Percentiles rank a stretch among this genome's conserved stretches.
Conservation (phyloP, 1,140 invertebrate genomes). For the Macrotrachela quadricornifera region DNA sequence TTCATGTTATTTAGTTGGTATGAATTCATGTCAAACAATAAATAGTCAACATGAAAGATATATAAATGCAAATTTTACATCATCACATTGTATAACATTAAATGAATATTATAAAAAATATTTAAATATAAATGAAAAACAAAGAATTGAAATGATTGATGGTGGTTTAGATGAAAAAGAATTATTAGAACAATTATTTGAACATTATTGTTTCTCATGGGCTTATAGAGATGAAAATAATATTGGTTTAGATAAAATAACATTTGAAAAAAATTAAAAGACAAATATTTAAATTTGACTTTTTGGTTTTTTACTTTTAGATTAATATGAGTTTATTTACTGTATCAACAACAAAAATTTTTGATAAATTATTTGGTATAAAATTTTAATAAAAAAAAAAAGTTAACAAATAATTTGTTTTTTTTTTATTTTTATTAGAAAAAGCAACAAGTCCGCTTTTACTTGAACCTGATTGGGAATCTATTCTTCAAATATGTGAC, state of each 20-base stretch:
- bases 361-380: too few species aligned
- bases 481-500: constrained; percentile 75
- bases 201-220: constrained; percentile 53
- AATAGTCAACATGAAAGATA: constrained; percentile 40
- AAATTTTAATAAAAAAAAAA: neutral
- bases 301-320: too few species aligned
- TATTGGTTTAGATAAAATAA: too few species aligned
- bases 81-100: neutral
- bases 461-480: constrained; percentile 76
- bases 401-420: neutral
- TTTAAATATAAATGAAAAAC: neutral
- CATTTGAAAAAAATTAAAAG: too few species aligned
- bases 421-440: constrained; percentile 15
- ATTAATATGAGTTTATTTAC: too few species aligned
- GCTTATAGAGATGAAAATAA: too few species aligned
- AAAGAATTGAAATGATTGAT: constrained; percentile 9
- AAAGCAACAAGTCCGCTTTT: constrained; percentile 65
- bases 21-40: constrained; percentile 50
- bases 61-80: neutral
- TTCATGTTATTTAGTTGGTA: constrained; percentile 60
- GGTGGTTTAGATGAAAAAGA: constrained; percentile 53
- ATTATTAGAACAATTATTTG: constrained; percentile 46
- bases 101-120: constrained; percentile 8
- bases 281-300: too few species aligned
- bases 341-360: too few species aligned